Evolutionary conservation across 2,113 vertebrate species (phyloP).

Genomic region (Anarrhichthys ocellatus): DNA sequence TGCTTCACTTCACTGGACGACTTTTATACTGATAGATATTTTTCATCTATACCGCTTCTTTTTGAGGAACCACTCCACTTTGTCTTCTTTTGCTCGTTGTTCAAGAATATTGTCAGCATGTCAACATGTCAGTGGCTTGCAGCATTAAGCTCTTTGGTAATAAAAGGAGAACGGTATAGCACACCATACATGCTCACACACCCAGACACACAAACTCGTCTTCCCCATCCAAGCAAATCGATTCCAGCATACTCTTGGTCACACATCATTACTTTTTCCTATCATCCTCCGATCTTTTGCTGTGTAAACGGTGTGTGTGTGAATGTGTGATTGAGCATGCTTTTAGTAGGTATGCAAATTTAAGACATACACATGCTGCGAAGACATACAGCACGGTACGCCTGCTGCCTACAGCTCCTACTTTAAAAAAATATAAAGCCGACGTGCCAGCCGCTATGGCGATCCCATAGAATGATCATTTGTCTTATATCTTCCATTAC

Average conservation of each 20-base stretch:
- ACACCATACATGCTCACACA: conserved; percentile 14
- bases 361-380: conserved; percentile 15
- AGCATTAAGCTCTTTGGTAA: not conserved
- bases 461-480: conserved; percentile 45
- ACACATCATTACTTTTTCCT: conserved; percentile 75
- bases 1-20: conserved; percentile 18
- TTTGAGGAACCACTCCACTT: conserved; percentile 17
- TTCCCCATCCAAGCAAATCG: conserved; percentile 60
- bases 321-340: conserved; percentile 29
- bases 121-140: conserved; percentile 14
- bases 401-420: conserved; percentile 18
- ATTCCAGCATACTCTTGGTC: conserved; percentile 67
- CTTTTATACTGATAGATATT: conserved; percentile 28
- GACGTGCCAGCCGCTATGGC: conserved; percentile 6
- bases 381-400: not conserved
- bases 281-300: conserved; percentile 61
- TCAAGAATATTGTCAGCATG: conserved; percentile 21
- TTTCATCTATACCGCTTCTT: conserved; percentile 15
- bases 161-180: conserved; percentile 39
- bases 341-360: conserved; percentile 50
- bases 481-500: conserved; percentile 63
- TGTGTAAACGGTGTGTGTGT: conserved; percentile 29
- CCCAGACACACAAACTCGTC: conserved; percentile 23
- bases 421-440: conserved; percentile 40
- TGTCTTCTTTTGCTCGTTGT: conserved; percentile 24